A percentile compares a stretch with the other conserved stretches of the same genome.
phyloP scores from a whole-genome alignment of 1,140 invertebrate species.

The Rhizoglyphus robini region DNA sequence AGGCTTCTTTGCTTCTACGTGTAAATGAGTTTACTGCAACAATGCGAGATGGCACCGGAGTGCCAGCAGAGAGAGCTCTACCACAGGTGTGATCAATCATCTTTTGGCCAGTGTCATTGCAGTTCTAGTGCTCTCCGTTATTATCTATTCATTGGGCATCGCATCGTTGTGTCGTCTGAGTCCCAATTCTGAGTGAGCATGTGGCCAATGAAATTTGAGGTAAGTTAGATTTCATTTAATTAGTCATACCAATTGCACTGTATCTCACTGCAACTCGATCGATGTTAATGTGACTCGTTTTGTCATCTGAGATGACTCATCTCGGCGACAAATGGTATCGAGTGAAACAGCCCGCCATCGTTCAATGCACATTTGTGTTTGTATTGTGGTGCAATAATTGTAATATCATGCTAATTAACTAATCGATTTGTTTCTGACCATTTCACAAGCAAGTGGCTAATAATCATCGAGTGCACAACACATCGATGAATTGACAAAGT shows the following conservation, averaged over 20 bases:
- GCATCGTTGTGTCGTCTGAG: neutral
- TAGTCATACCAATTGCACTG: neutral
- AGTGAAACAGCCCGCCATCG: too few relatives aligned
- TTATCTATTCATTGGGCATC: neutral
- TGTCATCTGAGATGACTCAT: too few relatives aligned
- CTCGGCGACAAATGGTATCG: neutral
- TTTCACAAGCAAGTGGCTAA: too few relatives aligned
- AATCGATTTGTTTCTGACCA: neutral
- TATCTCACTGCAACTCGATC: neutral
- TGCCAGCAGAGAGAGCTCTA: neutral
- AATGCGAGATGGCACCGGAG: neutral
- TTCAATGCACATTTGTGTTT: too few relatives aligned
- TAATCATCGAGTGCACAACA: too few relatives aligned
- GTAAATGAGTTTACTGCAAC: conserved; percentile 1
- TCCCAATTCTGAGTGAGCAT: neutral
- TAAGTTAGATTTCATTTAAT: neutral
- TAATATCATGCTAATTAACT: conserved; percentile 9
- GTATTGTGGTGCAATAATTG: neutral
- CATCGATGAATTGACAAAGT: too few relatives aligned
- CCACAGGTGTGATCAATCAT: conserved; percentile 6
- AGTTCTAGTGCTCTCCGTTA: neutral
- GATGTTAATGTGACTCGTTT: neutral
- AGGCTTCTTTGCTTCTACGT: neutral
- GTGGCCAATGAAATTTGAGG: too few relatives aligned
- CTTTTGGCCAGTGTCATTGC: neutral